A percentile compares a stretch with the other conserved stretches of the same genome.
phyloP scores from a whole-genome alignment of 2,797 vertebrate species.

The Vespertilio murinus region DNA sequence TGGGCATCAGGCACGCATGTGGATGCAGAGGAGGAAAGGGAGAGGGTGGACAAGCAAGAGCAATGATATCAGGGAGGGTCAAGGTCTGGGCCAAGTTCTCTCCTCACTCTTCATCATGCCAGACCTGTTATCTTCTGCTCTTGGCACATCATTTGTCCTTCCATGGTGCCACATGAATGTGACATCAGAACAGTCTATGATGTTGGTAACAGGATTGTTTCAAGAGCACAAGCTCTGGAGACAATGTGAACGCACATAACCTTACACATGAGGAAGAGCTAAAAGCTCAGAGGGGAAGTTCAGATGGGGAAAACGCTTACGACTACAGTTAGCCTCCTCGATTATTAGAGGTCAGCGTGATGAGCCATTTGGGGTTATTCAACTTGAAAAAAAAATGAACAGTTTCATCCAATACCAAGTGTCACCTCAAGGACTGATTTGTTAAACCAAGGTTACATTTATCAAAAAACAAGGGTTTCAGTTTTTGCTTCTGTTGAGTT shows the following conservation, averaged over 20 bases:
- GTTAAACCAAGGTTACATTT: background rate
- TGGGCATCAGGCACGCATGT: background rate
- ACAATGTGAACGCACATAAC: background rate
- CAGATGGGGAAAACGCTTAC: background rate
- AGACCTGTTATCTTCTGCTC: background rate
- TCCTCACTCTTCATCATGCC: background rate
- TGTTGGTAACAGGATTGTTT: background rate
- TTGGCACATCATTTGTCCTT: background rate
- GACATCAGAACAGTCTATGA: background rate
- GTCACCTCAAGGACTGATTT: background rate
- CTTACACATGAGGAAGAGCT: background rate
- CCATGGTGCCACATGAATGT: fast-evolving
- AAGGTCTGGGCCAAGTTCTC: background rate
- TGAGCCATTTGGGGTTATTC: background rate
- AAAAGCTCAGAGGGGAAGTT: background rate
- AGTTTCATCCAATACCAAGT: fast-evolving
- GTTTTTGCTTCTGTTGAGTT: background rate
- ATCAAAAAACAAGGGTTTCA: background rate
- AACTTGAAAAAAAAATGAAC: background rate
- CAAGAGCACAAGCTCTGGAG: background rate
- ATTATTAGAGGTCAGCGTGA: background rate
- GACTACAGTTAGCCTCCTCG: background rate
- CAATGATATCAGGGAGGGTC: background rate
- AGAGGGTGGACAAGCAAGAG: no score
- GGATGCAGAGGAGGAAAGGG: background rate